Percentiles rank a stretch among this genome's conserved stretches.
Evolutionary conservation across 2,888 invertebrate species (phyloP).

Genomic region (Melieria picta): DNA sequence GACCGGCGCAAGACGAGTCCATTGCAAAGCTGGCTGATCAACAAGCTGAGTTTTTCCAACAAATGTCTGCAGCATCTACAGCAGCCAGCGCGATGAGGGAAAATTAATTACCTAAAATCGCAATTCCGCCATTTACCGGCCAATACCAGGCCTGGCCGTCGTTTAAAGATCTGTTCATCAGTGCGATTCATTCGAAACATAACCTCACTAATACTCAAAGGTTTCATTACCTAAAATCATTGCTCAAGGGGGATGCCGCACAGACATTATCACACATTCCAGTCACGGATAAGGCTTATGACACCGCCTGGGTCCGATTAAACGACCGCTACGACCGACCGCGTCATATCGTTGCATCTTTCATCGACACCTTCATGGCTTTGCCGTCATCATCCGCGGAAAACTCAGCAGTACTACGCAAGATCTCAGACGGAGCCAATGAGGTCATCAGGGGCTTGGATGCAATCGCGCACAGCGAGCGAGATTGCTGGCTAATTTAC

Average conservation of each 20-base stretch:
- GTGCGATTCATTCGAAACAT: constrained; percentile 31
- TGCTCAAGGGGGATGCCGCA: background rate
- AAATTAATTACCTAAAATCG: no score
- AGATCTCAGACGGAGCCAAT: no score
- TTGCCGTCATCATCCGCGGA: constrained; percentile 15
- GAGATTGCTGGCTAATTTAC: constrained; percentile 38
- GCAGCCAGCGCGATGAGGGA: no score
- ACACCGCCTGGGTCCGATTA: constrained; percentile 37
- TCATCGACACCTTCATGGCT: constrained; percentile 32
- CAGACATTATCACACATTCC: constrained; percentile 27
- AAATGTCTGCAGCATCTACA: no score
- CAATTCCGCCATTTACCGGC: constrained; percentile 21
- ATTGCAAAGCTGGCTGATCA: no score
- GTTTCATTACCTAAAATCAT: constrained; percentile 33
- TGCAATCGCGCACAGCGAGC: no score
- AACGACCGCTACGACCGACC: constrained; percentile 35
- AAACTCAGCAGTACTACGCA: constrained; percentile 18
- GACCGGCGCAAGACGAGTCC: no score
- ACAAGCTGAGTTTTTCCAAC: no score
- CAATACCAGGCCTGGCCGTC: constrained; percentile 39
- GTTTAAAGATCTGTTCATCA: constrained; percentile 24
- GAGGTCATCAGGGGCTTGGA: no score
- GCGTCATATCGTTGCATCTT: constrained; percentile 34
- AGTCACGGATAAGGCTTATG: constrained; percentile 34
- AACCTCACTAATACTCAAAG: constrained; percentile 33